Evolutionary conservation across 2,797 vertebrate species (phyloP).

Genomic region (Diglossa cyanea): DNA sequence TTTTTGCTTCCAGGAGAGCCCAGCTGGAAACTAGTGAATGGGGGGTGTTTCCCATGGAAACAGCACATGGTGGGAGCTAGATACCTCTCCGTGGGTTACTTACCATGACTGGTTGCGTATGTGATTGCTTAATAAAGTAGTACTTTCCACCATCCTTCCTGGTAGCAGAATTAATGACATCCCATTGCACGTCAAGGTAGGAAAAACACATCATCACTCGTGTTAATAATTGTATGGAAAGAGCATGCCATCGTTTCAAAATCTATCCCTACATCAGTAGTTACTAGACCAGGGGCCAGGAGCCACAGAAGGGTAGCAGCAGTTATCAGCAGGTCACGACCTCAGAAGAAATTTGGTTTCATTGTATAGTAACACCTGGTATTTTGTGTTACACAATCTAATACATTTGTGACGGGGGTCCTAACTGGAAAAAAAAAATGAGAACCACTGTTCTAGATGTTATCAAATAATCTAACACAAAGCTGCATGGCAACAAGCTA

Average conservation of each 20-base stretch:
- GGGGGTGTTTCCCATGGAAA: neutral
- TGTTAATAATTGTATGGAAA: neutral
- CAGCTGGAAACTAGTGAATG: neutral
- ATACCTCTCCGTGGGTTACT: neutral
- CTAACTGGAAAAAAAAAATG: neutral
- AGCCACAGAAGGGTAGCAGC: neutral
- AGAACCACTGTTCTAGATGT: neutral
- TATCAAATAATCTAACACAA: neutral
- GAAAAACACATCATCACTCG: neutral
- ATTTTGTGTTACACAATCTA: neutral
- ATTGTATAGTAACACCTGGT: neutral
- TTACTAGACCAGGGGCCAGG: neutral
- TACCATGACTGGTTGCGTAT: neutral
- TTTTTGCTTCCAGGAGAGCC: neutral
- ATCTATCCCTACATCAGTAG: neutral
- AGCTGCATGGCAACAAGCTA: neutral
- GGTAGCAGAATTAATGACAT: neutral
- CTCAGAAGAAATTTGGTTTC: neutral
- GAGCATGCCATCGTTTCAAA: neutral
- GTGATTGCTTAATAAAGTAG: neutral
- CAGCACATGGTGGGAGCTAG: neutral
- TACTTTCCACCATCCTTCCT: neutral
- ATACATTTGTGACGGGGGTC: neutral
- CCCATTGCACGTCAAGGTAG: neutral
- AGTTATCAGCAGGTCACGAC: neutral